phyloP scores from a whole-genome alignment of 2,797 vertebrate genomes.

The Pipistrellus nathusii region DNA sequence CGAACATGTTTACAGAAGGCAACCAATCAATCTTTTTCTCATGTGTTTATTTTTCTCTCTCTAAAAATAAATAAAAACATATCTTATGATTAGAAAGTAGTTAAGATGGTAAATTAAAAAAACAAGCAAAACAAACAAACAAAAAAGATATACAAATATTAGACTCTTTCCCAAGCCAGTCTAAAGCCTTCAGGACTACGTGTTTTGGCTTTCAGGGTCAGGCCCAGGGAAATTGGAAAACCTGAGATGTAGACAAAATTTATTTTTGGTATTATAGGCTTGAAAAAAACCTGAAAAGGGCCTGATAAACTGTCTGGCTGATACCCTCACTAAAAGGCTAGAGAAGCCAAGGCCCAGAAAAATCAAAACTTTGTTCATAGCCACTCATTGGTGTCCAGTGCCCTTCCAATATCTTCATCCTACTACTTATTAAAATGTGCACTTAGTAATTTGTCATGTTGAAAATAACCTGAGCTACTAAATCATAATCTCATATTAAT shows the following conservation, averaged over 20 bases:
- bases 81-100: too few species aligned
- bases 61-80: too few species aligned
- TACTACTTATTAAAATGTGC: not conserved
- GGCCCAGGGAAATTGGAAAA: not conserved
- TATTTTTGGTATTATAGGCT: not conserved
- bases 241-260: not conserved
- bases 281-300: not conserved
- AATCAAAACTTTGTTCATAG: not conserved
- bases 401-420: not conserved
- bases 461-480: not conserved
- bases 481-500: not conserved
- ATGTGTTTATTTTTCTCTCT: too few species aligned
- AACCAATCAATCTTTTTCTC: too few species aligned
- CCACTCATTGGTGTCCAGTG: not conserved
- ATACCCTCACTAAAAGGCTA: not conserved
- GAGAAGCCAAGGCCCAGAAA: not conserved
- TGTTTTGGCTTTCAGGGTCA: not conserved
- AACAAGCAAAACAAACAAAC: too few species aligned
- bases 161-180: not conserved
- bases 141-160: not conserved
- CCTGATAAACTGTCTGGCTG: not conserved
- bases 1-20: too few species aligned
- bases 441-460: not conserved
- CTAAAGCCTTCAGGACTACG: not conserved
- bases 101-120: too few species aligned